Percentiles rank a stretch among this genome's conserved stretches.
These are phyloP conservation scores for Brachyistius frenatus DNA, from an alignment of 2,113 vertebrate species.

Conservation along the genomic window DNA sequence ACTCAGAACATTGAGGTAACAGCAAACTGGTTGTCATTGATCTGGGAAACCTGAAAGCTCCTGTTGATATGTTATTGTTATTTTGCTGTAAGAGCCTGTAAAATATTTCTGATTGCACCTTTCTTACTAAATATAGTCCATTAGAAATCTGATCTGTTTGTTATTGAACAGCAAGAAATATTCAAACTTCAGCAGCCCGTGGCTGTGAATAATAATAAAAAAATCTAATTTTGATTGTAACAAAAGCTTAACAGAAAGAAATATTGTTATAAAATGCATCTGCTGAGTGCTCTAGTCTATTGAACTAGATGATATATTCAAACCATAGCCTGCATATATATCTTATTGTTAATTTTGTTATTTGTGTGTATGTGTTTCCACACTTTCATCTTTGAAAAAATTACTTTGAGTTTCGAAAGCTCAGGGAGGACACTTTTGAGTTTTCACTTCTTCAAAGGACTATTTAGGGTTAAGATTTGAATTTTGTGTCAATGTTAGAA, in stretches of 20 bases:
- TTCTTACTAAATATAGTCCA: not conserved
- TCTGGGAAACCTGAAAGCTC: not conserved
- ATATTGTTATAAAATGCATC: constrained; percentile 6
- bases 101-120: constrained; percentile 10
- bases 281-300: not conserved
- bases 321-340: not conserved
- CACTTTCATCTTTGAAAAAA: constrained; percentile 7
- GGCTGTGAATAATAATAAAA: not conserved
- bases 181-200: not conserved
- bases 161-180: not conserved
- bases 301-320: not conserved
- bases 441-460: constrained; percentile 10
- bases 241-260: constrained; percentile 2
- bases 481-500: constrained; percentile 7
- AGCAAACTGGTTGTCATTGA: constrained; percentile 4
- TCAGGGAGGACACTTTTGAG: not conserved
- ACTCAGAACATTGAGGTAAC: not conserved
- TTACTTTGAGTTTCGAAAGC: not conserved
- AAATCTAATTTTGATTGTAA: constrained; percentile 5
- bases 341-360: constrained; percentile 1
- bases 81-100: not conserved
- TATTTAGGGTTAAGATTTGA: not conserved
- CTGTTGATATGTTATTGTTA: not conserved
- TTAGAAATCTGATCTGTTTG: constrained; percentile 1
- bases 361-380: not conserved